Base-by-base conservation (phyloP, 92 coral and sea anemone genomes). In the Umimayanthus chanpuru region DNA sequence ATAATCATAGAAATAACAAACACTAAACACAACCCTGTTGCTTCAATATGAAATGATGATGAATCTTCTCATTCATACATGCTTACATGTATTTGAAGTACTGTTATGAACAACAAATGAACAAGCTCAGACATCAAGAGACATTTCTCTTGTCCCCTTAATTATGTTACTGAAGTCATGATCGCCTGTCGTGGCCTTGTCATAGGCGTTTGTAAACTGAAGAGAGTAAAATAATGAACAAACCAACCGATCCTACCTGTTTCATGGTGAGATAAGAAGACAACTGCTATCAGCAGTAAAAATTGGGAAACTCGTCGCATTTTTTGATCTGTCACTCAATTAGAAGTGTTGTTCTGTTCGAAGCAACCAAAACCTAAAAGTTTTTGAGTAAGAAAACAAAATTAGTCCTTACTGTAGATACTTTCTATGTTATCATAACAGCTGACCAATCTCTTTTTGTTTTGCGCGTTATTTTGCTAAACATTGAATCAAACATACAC, bases 181-280 rank as follows among this genome's bases (percentile, higher is more conserved):
- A 32, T 56, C 61, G 12, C 25, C 39, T 32, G 25, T 18, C 21
- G 41, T 9, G 0, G 25, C n/a, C 10, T 16, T 56, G 18, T 80
- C 71, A 80, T 32, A 29, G 47, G 18, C 6, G 84, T 56, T 15
- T 4, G 32, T 53, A 30, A 4, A 30, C 36, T 40, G 64, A 50
- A 44, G 38, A 28, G 30, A 5, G 5, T 32, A 23, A 80, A 30
- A 55, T 21, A 23, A n/a, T 53, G 29, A 41, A 66, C 58, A 44
- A 83, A 83, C 67, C 61, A 67, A 11, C 55, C 36, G 36, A 83
- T 39, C 87, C 0, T 83, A 83, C 87, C 87, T 70, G 77, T 20
- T 71, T 30, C 77, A 6, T 32, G 41, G 25, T 28, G 16, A 55
- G 67, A 53, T 2, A 70, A 43, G 26, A 38, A 58, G 12, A 26